Evolutionary conservation across 2,113 vertebrate genomes (phyloP), one percentile per base, ranked within the genome.

Genomic region (Coregonus clupeaformis): DNA sequence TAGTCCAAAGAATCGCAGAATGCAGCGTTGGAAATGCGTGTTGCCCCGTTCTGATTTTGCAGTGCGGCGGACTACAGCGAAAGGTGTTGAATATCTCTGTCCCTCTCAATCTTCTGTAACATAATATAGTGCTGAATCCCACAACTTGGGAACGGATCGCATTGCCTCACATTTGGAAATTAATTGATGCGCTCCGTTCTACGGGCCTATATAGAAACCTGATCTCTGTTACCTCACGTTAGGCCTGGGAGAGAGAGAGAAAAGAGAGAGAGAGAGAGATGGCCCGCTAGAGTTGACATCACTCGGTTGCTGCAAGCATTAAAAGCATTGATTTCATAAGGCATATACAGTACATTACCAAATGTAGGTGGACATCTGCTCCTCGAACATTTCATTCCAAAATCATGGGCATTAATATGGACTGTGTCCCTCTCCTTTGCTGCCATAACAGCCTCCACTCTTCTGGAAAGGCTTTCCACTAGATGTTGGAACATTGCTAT

Each of bases 111-210:
- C 27, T 82, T 55, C 72, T 75, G 82, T 88, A 86, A 86, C 63
- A 77, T 79, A 70, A 86, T 78, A 77, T 77, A 84, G 68, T 84
- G 80, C 83, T 87, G 83, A 85, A 87, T 73, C 74, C 77, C 77
- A 74, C 73, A 77, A 69, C 69, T 76, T 64, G 42, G 78, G 70
- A 77, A 74, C 74, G 73, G 74, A 81, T 82, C 76, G 73, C 49
- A 77, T 84, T 78, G 67, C 78, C 67, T 77, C n/a, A 77, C 73
- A 80, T 79, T 75, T 79, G 77, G 80, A 73, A 80, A 77, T 84
- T 77, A 86, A 84, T 84, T 85, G 82, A 83, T 76, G 80, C 47
- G 78, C 77, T 80, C 76, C 73, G 68, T 27, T n/a, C 72, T 73
- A 16, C 18, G 49, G 49, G 64, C 62, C 77, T 64, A 55, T 36